These are phyloP conservation scores for Gymnarchus niloticus DNA, from an alignment of 2,113 vertebrate genomes.

Conservation along the genomic window DNA sequence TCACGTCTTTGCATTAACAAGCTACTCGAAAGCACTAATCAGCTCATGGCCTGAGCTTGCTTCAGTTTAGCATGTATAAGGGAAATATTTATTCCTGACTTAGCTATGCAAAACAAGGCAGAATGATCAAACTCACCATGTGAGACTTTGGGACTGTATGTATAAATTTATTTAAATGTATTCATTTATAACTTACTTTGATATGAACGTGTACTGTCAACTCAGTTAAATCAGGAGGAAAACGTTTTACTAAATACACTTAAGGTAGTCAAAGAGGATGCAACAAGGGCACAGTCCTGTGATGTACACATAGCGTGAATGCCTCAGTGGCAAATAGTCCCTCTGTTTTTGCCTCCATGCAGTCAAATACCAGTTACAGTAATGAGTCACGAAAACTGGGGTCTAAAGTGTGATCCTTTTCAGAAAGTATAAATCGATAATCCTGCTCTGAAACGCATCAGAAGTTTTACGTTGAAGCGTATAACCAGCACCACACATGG, in stretches of 20 bases:
- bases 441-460: not conserved
- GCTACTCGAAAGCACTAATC: not conserved
- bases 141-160: not conserved
- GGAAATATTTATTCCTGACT: not conserved
- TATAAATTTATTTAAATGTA: not conserved
- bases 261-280: not conserved
- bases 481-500: too few relatives aligned
- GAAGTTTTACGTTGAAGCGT: not conserved
- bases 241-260: not conserved
- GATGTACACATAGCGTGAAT: not conserved
- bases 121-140: not conserved
- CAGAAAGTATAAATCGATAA: not conserved
- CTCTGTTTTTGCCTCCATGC: not conserved
- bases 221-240: not conserved
- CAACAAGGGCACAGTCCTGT: not conserved
- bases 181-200: not conserved
- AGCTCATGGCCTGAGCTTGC: not conserved
- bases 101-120: not conserved
- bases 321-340: not conserved
- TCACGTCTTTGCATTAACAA: not conserved
- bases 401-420: not conserved
- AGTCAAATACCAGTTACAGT: not conserved
- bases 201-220: not conserved
- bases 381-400: not conserved
- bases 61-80: not conserved